Conservation (phyloP, 2,113 vertebrate species). For the Oryzias javanicus region DNA sequence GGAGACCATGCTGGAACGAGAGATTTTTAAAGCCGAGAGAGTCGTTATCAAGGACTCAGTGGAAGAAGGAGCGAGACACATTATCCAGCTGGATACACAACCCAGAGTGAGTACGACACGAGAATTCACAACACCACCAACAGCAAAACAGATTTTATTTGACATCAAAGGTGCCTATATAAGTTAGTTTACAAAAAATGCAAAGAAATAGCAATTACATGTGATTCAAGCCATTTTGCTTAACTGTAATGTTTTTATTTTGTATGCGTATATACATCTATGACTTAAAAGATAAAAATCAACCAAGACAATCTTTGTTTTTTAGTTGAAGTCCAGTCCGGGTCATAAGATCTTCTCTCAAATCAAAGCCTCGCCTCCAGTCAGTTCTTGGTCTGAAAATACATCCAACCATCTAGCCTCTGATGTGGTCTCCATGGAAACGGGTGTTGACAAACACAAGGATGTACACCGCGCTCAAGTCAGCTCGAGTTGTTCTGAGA, state of each 20-base stretch:
- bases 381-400: slow-evolving; percentile 52
- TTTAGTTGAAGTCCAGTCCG: slow-evolving; percentile 43
- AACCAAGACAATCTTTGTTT: slow-evolving; percentile 10
- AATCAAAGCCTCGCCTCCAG: slow-evolving; percentile 17
- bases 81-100: slow-evolving; percentile 14
- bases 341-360: slow-evolving; percentile 33
- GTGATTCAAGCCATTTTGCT: too few species aligned
- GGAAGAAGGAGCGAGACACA: slow-evolving; percentile 72
- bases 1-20: slow-evolving; percentile 76
- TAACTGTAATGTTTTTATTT: too few species aligned
- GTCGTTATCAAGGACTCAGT: slow-evolving; percentile 81
- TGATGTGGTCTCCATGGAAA: slow-evolving; percentile 52
- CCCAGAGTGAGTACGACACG: slow-evolving; percentile 54
- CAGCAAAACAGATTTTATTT: not conserved
- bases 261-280: not conserved
- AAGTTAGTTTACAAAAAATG: too few species aligned
- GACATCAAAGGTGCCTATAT: not conserved
- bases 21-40: slow-evolving; percentile 85
- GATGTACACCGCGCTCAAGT: slow-evolving; percentile 54
- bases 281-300: not conserved
- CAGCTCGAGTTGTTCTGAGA: slow-evolving; percentile 59
- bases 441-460: slow-evolving; percentile 59
- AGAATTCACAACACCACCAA: slow-evolving; percentile 1
- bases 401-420: slow-evolving; percentile 19
- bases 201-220: too few species aligned